Conservation (phyloP, 1,140 invertebrate species). For the Tetramorium alpestre region DNA sequence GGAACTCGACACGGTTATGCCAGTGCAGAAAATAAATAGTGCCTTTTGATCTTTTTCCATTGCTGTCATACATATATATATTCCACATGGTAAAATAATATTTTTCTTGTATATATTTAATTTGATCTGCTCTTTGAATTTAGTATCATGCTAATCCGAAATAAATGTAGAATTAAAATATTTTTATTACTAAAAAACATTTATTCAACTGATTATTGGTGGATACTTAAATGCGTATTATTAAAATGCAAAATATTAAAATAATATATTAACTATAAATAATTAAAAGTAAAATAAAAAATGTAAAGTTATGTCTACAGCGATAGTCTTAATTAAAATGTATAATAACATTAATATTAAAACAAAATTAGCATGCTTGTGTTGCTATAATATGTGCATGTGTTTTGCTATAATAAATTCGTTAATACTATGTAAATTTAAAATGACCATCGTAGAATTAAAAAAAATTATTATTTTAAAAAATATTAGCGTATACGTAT, state of each 20-base stretch:
- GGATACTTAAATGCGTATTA: background rate
- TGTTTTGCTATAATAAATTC: background rate
- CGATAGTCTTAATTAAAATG: background rate
- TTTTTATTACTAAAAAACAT: background rate
- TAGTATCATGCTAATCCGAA: background rate
- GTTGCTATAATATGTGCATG: background rate
- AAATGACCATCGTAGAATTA: background rate
- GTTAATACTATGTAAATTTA: background rate
- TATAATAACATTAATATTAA: background rate
- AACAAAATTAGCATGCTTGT: background rate
- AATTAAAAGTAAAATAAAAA: background rate
- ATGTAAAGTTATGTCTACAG: background rate
- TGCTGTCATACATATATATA: background rate
- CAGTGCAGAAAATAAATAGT: constrained; percentile 22
- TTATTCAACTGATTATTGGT: background rate
- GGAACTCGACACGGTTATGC: background rate
- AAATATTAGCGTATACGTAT: background rate
- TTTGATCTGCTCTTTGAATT: background rate
- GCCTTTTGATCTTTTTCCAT: constrained; percentile 18
- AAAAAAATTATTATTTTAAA: background rate
- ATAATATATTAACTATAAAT: background rate
- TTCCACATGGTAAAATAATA: background rate
- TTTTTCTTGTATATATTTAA: constrained; percentile 23
- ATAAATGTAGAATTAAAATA: background rate
- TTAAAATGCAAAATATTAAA: background rate